phyloP scores from a whole-genome alignment of 2,113 vertebrate species.

The Globicephala melas region DNA sequence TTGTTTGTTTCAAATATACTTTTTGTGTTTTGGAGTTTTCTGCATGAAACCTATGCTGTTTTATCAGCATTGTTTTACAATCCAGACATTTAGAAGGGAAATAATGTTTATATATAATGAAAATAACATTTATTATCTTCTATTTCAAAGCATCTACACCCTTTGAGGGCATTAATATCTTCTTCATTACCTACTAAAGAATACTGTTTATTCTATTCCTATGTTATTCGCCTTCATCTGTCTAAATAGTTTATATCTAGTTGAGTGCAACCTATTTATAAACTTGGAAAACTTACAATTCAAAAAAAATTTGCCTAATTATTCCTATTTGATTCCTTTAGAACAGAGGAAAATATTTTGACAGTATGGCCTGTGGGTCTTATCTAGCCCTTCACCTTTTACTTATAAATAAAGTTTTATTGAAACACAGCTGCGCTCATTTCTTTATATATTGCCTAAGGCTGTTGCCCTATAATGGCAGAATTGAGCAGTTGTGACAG shows the following conservation, averaged over 20 bases:
- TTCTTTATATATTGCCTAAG: background rate
- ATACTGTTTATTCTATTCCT: background rate
- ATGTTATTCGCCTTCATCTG: background rate
- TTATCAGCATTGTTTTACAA: background rate
- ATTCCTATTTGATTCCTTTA: background rate
- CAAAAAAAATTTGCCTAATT: constrained; percentile 8
- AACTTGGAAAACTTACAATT: constrained; percentile 7
- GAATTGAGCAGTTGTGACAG: background rate
- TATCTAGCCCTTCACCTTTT: background rate
- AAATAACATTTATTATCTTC: background rate
- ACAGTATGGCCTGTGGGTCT: background rate
- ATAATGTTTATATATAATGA: background rate
- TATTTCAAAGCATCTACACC: background rate
- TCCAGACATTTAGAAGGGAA: background rate
- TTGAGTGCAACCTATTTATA: background rate
- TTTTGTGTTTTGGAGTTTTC: background rate
- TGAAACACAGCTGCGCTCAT: background rate
- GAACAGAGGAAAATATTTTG: background rate
- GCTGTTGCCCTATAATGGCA: background rate
- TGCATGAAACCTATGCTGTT: background rate
- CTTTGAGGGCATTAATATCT: background rate
- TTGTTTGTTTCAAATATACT: background rate
- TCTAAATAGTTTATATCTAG: background rate
- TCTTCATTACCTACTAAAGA: background rate
- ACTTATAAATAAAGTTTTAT: background rate